Base-by-base conservation (phyloP, 2,797 vertebrate species). In the Tragelaphus oryx region DNA sequence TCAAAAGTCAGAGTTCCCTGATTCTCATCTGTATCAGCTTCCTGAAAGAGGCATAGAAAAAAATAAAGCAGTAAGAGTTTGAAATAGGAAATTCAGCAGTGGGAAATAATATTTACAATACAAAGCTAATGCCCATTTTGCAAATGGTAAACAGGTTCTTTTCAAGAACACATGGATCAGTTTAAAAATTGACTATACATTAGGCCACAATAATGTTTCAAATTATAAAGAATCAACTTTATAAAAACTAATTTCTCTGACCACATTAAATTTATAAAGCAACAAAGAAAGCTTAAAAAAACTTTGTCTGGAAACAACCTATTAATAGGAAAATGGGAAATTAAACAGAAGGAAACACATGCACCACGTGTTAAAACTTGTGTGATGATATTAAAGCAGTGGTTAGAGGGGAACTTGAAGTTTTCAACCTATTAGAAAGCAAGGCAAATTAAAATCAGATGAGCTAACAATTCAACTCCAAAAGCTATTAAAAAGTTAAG, bases 11-110 rank as follows among this genome's bases (percentile, higher is more conserved):
- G 96, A 1, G 99, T 99, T 92, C 99, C 99, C 97, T 99, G 99
- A 95, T 99, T 99, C 93, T 99, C 99, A 87, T 99, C 99, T 1
- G 99, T 99, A 98, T 99, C 99, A 5, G 99, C 99, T 97, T 99
- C 99, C 99, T 99, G 98, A 92, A 90, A 95, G 37, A 28, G 7
- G 26, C 37, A 71, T 0, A 97, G 83, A 52, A 41, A 79, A 6
- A 6, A 11, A 5, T 57, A 74, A 92, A 46, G 94, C 30, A 91
- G 20, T 11, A 6, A 20, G 41, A 52, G 33, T 22, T 16, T 76
- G 8, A 50, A 44, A 30, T 1, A 20, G 17, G 4, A 71, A 93
- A 85, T 26, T 78, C 11, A 41, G 78, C 37, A 59, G 74, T 4
- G 54, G 95, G 90, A 75, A 33, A 90, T 41, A 57, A 48, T 12